A percentile compares a stretch with the other conserved stretches of the same genome.
These are phyloP conservation scores for Patella pellucida DNA, from an alignment of 2,888 invertebrate genomes.

Conservation along the genomic window DNA sequence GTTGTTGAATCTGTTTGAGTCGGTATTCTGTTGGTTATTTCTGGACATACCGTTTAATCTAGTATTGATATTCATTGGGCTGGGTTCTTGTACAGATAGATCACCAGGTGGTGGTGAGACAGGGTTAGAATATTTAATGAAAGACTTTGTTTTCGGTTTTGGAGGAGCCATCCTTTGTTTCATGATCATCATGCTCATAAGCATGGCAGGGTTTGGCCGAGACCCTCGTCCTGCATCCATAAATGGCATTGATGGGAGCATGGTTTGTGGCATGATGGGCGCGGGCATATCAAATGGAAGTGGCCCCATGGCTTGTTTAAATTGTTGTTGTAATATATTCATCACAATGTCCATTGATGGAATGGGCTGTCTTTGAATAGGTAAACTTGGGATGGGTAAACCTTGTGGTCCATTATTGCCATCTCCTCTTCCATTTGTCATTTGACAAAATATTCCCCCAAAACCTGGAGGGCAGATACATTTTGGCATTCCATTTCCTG, in stretches of 20 bases:
- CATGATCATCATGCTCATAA: not conserved
- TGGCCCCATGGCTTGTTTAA: not conserved
- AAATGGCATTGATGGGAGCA: not conserved
- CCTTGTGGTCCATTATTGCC: no score
- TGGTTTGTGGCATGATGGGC: not conserved
- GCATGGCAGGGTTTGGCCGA: not conserved
- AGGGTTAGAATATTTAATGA: not conserved
- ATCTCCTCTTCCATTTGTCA: no score
- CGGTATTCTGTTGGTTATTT: no score
- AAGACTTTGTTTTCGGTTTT: not conserved
- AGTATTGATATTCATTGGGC: no score
- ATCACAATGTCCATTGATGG: not conserved
- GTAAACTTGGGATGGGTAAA: not conserved
- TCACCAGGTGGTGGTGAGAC: no score
- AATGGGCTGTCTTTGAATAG: not conserved
- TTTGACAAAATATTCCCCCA: constrained; percentile 15
- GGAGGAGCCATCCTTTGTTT: not conserved
- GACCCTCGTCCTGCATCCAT: not conserved
- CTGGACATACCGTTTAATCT: no score
- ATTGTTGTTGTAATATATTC: not conserved
- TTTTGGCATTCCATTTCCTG: not conserved
- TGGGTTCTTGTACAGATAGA: no score
- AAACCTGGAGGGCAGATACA: constrained; percentile 22
- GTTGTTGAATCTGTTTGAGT: no score
- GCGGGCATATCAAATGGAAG: not conserved